Percentiles rank a stretch among this genome's conserved stretches.
phyloP scores from a whole-genome alignment of 2,797 vertebrate genomes.

The Chiloscyllium punctatum region DNA sequence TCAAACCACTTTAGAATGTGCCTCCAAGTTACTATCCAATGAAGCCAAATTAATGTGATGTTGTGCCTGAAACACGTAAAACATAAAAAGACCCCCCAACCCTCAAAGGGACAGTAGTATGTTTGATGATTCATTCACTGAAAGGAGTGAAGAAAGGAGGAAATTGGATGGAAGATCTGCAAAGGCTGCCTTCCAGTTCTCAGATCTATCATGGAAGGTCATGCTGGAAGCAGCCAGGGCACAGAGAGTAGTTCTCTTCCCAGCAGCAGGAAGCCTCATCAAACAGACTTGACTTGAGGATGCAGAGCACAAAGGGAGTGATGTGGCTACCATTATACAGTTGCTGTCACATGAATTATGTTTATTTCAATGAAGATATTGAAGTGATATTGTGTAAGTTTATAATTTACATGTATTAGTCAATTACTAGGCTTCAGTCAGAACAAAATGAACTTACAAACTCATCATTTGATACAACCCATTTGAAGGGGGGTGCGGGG shows the following conservation, averaged over 20 bases:
- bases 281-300: not conserved
- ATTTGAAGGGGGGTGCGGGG: no score
- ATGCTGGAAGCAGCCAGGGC: not conserved
- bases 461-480: no score
- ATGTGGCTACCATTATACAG: not conserved
- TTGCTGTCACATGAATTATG: not conserved
- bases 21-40: not conserved
- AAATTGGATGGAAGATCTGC: not conserved
- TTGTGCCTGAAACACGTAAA: not conserved
- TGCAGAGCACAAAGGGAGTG: not conserved
- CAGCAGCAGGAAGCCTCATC: not conserved
- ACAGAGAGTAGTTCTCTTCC: not conserved
- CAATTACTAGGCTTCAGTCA: no score
- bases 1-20: no score
- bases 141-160: not conserved
- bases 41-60: not conserved
- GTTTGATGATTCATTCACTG: no score
- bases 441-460: no score
- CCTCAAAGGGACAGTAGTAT: no score
- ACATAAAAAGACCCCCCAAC: no score
- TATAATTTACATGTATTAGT: not conserved
- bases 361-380: not conserved
- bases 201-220: not conserved
- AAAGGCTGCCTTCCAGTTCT: not conserved
- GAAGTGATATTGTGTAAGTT: not conserved